Base-by-base conservation (phyloP, 2,113 vertebrate species). In the Geococcyx californianus region DNA sequence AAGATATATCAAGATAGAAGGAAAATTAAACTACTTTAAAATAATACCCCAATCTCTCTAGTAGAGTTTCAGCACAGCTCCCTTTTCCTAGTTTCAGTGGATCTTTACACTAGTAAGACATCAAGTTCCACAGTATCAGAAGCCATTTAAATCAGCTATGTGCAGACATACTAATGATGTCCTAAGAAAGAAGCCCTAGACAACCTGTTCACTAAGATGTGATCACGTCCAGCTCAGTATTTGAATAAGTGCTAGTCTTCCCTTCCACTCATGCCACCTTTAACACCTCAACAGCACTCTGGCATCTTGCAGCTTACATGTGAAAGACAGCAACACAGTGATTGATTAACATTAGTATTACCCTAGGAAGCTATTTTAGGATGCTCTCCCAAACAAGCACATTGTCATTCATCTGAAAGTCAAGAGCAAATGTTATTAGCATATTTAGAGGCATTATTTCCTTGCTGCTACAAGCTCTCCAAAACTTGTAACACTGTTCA, bases 391-490 rank as follows among this genome's bases (percentile, higher is more conserved):
- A 75, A 73, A 87, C 52, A 80, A 95, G 33, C 55, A 40, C 33
- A 73, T 87, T 85, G 68, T 69, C 54, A 70, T 79, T 92, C n/a
- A 56, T 47, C 45, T 70, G 66, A 87, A 80, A 68, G 82, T 86
- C 72, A 89, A 94, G 60, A 67, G 66, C 19, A 76, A 89, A 87
- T 82, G 7, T 73, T 88, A 83, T 92, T 84, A 95, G 55, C 58
- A 26, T 64, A 59, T 56, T 81, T 40, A 63, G n/a, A 66, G 26
- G 18, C 52, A 74, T 34, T 86, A 74, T 73, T 95, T 82, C 45
- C 63, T 94, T 92, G 47, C 8, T 82, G 21, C 36, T 91, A 81
- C 45, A 89, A 87, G 51, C 45, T 92, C 29, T 93, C n/a, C 40
- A 29, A 85, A 96, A 82, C 45, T 67, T 78, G 14, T 24, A 73